These are phyloP conservation scores for Notodonta dromedarius DNA, from an alignment of 2,888 invertebrate species.

Conservation along the genomic window DNA sequence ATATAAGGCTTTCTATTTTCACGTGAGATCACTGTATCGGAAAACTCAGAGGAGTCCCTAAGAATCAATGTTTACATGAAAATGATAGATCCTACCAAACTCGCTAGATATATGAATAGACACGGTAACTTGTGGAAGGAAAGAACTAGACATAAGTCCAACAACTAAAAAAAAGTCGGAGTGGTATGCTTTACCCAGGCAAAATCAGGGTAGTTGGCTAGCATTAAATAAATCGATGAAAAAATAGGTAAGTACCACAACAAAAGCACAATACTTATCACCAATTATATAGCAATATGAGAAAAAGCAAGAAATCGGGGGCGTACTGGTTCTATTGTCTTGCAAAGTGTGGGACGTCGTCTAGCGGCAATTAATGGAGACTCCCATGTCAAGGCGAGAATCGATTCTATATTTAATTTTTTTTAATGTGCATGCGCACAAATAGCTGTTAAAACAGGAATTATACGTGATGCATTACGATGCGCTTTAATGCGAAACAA, in stretches of 20 bases:
- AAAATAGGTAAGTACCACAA: conserved; percentile 34
- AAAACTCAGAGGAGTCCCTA: too few relatives aligned
- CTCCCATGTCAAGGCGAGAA: conserved; percentile 31
- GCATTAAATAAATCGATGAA: background rate
- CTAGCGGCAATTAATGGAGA: conserved; percentile 25
- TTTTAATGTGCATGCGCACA: background rate
- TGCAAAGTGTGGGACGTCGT: conserved; percentile 27
- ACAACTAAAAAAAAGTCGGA: too few relatives aligned
- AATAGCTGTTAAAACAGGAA: background rate
- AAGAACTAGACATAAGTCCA: too few relatives aligned
- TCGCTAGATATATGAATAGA: too few relatives aligned
- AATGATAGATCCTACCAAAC: too few relatives aligned
- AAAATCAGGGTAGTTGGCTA: too few relatives aligned
- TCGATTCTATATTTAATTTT: conserved; percentile 4
- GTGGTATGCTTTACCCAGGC: too few relatives aligned
- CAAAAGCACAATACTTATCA: conserved; percentile 43
- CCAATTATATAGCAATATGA: conserved; percentile 49
- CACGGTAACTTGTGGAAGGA: too few relatives aligned
- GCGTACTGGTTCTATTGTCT: conserved; percentile 49
- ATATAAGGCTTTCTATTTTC: background rate
- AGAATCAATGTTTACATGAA: too few relatives aligned
- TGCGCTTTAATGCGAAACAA: too few relatives aligned
- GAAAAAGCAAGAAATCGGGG: conserved; percentile 53
- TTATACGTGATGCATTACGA: too few relatives aligned
- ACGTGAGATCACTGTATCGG: too few relatives aligned